phyloP scores from a whole-genome alignment of 2,888 invertebrate genomes.

The Ceriagrion tenellum region DNA sequence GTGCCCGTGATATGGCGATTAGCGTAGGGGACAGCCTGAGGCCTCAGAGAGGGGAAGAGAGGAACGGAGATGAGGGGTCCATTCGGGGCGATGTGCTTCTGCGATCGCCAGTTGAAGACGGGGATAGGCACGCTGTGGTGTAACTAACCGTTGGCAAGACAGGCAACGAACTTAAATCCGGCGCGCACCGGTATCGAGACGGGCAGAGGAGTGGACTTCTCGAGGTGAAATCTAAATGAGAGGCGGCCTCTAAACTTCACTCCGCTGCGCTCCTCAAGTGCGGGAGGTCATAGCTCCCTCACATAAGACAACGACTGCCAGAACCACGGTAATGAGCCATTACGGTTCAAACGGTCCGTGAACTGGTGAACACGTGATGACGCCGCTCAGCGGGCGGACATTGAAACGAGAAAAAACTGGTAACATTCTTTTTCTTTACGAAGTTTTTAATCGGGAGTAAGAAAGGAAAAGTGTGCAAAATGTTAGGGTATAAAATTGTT shows the following conservation, averaged over 20 bases:
- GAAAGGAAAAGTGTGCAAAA: too few relatives aligned
- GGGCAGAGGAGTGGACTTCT: neutral
- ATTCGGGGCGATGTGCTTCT: neutral
- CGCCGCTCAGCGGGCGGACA: too few relatives aligned
- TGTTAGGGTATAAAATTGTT: too few relatives aligned
- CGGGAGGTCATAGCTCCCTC: neutral
- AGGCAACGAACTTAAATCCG: conserved; percentile 4
- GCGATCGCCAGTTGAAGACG: neutral
- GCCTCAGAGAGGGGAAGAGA: neutral
- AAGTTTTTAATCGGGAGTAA: too few relatives aligned
- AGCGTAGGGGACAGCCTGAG: neutral
- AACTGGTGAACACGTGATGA: too few relatives aligned
- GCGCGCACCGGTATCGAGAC: neutral
- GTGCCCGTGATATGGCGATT: neutral
- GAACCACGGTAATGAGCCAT: neutral
- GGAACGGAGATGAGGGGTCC: neutral
- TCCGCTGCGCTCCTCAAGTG: neutral
- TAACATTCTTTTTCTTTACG: too few relatives aligned
- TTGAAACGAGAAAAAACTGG: too few relatives aligned
- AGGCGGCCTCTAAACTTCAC: neutral
- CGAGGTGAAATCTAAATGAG: neutral
- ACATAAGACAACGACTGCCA: neutral
- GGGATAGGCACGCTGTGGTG: neutral
- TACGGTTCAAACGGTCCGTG: too few relatives aligned
- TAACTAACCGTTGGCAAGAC: neutral